phyloP scores from a whole-genome alignment of 2,113 vertebrate genomes.

The Zosterops pallidus region DNA sequence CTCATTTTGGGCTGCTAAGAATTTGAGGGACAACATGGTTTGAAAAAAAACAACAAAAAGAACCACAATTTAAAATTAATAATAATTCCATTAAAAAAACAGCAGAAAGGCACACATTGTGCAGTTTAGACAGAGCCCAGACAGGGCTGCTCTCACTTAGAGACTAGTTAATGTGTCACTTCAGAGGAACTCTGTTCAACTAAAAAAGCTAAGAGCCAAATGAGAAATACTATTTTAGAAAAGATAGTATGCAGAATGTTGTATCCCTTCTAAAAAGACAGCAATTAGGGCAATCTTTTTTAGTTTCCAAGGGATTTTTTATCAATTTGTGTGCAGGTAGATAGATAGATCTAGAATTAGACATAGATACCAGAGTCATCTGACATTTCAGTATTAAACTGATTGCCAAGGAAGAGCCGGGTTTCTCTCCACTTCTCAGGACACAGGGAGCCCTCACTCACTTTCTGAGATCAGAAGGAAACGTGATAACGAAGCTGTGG shows the following conservation, averaged over 20 bases:
- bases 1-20: neutral
- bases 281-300: neutral
- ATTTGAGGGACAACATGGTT: neutral
- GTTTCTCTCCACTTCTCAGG: neutral
- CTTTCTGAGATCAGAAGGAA: neutral
- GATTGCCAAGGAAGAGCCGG: neutral
- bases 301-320: neutral
- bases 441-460: neutral
- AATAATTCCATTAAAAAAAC: neutral
- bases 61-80: neutral
- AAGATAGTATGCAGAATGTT: rapidly evolving
- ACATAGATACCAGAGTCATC: neutral
- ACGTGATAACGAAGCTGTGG: rapidly evolving
- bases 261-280: neutral
- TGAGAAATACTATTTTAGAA: neutral
- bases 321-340: neutral
- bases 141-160: neutral
- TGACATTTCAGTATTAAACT: neutral
- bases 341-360: neutral
- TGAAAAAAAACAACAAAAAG: neutral
- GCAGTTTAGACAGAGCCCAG: neutral
- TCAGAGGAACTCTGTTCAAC: neutral
- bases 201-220: neutral
- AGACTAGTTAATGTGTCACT: rapidly evolving
- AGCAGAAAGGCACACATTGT: rapidly evolving